These are phyloP conservation scores for Anas flavirostris DNA, from an alignment of 2,797 vertebrate species.

Conservation along the genomic window DNA sequence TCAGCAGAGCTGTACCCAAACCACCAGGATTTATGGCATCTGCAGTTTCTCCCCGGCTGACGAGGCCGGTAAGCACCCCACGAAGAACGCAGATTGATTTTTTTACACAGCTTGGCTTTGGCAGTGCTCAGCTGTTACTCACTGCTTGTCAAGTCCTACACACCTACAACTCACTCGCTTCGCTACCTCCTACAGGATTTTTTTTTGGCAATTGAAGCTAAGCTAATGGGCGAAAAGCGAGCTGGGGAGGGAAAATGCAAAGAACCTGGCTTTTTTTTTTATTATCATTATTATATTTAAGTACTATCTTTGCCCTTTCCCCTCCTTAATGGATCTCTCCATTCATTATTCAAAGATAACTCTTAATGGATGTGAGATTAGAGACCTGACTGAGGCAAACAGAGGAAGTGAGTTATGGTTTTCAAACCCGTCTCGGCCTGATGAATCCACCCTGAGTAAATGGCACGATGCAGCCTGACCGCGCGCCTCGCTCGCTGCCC, in stretches of 20 bases:
- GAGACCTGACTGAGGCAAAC: not conserved
- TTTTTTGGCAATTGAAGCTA: not conserved
- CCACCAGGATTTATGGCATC: accelerated
- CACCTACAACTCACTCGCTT: not conserved
- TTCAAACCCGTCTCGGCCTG: not conserved
- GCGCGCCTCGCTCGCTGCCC: accelerated
- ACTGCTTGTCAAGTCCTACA: not conserved
- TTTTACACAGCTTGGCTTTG: not conserved
- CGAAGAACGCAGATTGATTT: not conserved
- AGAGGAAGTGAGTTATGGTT: not conserved
- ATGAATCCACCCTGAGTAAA: conserved; percentile 24
- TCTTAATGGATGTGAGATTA: conserved; percentile 29
- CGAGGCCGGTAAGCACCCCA: not conserved
- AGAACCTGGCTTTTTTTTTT: not conserved
- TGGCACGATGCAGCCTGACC: accelerated
- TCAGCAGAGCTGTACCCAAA: not conserved
- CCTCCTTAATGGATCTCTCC: conserved; percentile 49
- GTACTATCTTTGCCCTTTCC: not conserved
- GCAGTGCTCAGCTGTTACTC: not conserved
- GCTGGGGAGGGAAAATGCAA: not conserved
- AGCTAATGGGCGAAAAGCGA: not conserved
- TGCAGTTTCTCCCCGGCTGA: not conserved
- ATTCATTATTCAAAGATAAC: conserved; percentile 69
- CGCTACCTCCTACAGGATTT: not conserved
- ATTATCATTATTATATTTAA: not conserved